Base-by-base conservation (phyloP, 1,140 invertebrate genomes). In the Sminthurides bifidus region DNA sequence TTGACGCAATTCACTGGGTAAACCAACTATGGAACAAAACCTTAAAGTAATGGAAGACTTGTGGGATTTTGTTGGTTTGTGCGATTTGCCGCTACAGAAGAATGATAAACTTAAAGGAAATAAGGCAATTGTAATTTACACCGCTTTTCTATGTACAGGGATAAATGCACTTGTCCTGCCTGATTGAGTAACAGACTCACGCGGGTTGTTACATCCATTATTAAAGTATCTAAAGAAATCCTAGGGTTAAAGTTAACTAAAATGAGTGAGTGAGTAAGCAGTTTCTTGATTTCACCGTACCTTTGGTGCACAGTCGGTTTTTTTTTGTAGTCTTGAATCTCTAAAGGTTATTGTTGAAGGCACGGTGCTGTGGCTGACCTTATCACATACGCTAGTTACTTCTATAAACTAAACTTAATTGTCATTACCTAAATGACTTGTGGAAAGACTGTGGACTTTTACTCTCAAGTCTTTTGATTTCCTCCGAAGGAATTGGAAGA, bases 161-260 rank as follows among this genome's bases (percentile, higher is more conserved):
- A 26, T 46, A 46, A 46, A 46, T 46, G 44, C 44, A 46, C 44
- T 6, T 46, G 6, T 46, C 44, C 44, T 46, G 44, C 44, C 44
- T 46, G 17, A 41, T 17, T 41, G 17, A 19, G 6, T 17, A 41
- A 17, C 15, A 12, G 15, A 41, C 6, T 41, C 21, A 41, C 6
- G 15, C 15, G 6, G 5, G 21, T 8, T 41, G 19, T 41, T 41
- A 17, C 5, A 19, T 41, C 17, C 6, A 41, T 41, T 12, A 43
- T 43, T 43, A 43, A n/a, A 12, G 21, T 19, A 43, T 43, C 21
- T n/a, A 35, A 35, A 10, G 33, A 35, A 35, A 35, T 8, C n/a
- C 33, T 35, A 8, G n/a, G n/a, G n/a, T 35, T 35, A n/a, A 10
- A n/a, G 33, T 35, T 35, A n/a, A 35, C 8, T n/a, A 35, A 35